These are phyloP conservation scores for Gila orcuttii DNA, from an alignment of 2,113 vertebrate species.

Conservation along the genomic window DNA sequence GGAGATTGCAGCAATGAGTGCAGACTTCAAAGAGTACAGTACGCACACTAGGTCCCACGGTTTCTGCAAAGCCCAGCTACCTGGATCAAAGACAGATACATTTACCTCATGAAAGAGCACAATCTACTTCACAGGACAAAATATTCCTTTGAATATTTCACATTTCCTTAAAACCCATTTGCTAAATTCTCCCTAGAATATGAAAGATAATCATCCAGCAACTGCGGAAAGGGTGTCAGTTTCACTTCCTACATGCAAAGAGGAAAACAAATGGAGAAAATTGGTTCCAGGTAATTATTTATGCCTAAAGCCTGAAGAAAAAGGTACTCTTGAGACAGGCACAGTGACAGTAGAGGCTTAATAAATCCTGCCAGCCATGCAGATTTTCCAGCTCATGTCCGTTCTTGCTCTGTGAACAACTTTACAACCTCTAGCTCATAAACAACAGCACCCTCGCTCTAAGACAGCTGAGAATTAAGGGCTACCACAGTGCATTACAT, in stretches of 20 bases:
- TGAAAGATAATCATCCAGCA: neutral
- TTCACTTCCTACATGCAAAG: neutral
- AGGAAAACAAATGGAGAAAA: neutral
- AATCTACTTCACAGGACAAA: conserved; percentile 14
- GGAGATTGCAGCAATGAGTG: neutral
- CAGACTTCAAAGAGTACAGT: conserved; percentile 47
- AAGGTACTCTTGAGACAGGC: neutral
- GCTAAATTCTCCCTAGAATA: neutral
- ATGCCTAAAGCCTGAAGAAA: neutral
- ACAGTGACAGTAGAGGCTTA: neutral
- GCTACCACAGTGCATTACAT: neutral
- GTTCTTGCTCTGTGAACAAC: neutral
- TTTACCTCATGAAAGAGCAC: conserved; percentile 25
- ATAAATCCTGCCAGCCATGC: conserved; percentile 25
- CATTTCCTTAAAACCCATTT: neutral
- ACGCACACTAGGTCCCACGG: conserved; percentile 4
- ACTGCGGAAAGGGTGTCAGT: neutral
- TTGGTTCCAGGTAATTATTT: neutral
- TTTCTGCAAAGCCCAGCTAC: neutral
- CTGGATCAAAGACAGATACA: neutral
- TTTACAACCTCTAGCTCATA: conserved; percentile 7
- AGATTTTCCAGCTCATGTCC: conserved; percentile 28
- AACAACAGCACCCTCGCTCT: neutral
- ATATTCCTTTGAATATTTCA: neutral
- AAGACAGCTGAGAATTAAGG: neutral